These are phyloP conservation scores for Diplolepis rosae DNA, from an alignment of 2,888 invertebrate genomes.

Conservation along the genomic window DNA sequence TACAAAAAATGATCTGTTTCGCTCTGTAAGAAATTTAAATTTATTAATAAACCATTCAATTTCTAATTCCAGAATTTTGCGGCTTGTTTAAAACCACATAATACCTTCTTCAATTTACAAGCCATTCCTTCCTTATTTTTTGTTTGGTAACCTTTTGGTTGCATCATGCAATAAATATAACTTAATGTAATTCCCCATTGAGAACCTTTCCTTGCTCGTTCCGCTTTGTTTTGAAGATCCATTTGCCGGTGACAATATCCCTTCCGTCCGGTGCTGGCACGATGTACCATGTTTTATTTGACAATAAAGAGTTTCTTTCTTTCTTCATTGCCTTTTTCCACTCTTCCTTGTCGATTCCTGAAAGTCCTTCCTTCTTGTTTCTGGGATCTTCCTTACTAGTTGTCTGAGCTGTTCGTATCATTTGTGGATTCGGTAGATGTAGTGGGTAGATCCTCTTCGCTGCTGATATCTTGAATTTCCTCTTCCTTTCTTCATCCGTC, in stretches of 20 bases:
- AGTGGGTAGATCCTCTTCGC: too few species aligned
- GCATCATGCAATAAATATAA: neutral
- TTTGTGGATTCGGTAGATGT: too few species aligned
- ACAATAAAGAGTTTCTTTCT: neutral
- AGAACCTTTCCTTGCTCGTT: neutral
- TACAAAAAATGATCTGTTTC: neutral
- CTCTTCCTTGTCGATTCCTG: neutral
- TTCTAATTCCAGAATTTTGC: neutral
- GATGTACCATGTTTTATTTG: neutral
- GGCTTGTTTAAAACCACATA: neutral
- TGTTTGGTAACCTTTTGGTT: slow-evolving; percentile 17
- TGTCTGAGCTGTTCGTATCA: too few species aligned
- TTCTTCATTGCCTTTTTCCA: neutral
- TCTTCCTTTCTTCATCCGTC: too few species aligned
- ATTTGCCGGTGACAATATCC: neutral
- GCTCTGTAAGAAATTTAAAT: neutral
- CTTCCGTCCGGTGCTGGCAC: neutral
- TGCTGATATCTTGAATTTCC: too few species aligned
- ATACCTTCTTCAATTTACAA: neutral
- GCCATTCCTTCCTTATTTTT: neutral
- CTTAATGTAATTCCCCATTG: neutral
- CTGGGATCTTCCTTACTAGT: neutral
- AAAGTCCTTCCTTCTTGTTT: neutral
- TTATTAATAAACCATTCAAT: neutral
- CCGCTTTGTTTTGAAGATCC: neutral